phyloP scores from a whole-genome alignment of 1,140 invertebrate species.

The Drosophila aff. region DNA sequence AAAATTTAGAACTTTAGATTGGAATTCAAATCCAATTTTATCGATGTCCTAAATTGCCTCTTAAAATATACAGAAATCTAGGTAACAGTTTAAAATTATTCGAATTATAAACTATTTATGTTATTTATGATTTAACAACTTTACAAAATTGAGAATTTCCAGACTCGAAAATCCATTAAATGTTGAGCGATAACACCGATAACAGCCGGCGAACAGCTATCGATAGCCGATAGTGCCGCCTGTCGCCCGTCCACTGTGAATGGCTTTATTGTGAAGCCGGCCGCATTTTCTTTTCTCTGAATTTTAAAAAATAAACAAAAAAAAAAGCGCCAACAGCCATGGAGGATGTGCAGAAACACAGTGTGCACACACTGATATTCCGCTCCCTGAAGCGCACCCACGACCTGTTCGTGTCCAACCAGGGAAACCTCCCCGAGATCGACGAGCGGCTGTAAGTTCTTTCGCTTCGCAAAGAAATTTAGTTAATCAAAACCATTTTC shows the following conservation, averaged over 20 bases:
- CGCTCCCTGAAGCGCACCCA: conserved; percentile 98
- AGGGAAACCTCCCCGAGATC: conserved; percentile 93
- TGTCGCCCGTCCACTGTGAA: neutral
- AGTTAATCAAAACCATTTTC: neutral
- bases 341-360: conserved; percentile 97
- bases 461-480: neutral
- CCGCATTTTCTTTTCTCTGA: conserved; percentile 38
- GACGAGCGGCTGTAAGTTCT: conserved; percentile 91
- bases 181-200: neutral
- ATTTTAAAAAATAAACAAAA: conserved; percentile 29
- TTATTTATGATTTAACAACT: neutral
- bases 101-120: too few relatives aligned
- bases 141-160: neutral
- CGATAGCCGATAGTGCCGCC: conserved; percentile 6
- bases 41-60: neutral
- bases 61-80: neutral
- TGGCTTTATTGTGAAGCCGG: conserved; percentile 5
- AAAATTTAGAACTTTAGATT: too few relatives aligned
- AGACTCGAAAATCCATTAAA: too few relatives aligned
- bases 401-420: conserved; percentile 98
- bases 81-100: neutral
- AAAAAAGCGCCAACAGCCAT: conserved; percentile 25
- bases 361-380: conserved; percentile 98
- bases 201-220: neutral
- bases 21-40: neutral